Evolutionary conservation across 1,140 invertebrate species (phyloP).

Genomic region (Pristionchus pacificus): DNA sequence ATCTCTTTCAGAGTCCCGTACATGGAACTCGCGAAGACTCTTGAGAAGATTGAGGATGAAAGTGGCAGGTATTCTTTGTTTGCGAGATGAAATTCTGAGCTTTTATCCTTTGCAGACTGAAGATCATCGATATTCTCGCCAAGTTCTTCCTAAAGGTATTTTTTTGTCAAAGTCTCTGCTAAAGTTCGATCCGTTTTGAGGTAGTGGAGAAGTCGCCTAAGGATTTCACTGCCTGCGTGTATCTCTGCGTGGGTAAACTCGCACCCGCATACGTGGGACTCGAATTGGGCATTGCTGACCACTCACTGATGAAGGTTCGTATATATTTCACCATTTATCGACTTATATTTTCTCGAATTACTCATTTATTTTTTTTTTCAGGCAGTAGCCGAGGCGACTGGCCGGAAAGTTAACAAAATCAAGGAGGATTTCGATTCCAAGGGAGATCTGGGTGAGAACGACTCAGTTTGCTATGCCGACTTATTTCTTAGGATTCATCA

Average conservation of each 20-base stretch:
- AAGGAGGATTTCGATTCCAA: slow-evolving; percentile 73
- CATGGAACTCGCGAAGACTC: slow-evolving; percentile 13
- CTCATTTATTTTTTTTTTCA: slow-evolving; percentile 4
- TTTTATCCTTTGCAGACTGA: slow-evolving; percentile 69
- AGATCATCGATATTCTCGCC: slow-evolving; percentile 86
- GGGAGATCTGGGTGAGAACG: slow-evolving; percentile 79
- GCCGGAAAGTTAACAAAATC: slow-evolving; percentile 75
- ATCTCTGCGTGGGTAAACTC: slow-evolving; percentile 88
- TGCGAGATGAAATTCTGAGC: neutral
- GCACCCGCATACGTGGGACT: slow-evolving; percentile 84
- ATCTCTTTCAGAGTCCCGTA: slow-evolving; percentile 23
- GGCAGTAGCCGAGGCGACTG: slow-evolving; percentile 34
- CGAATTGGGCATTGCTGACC: slow-evolving; percentile 88
- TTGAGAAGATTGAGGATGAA: slow-evolving; percentile 29
- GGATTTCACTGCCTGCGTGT: slow-evolving; percentile 83
- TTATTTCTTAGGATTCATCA: too few species aligned
- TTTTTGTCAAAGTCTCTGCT: neutral
- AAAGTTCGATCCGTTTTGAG: neutral
- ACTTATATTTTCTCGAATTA: neutral
- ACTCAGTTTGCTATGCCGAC: neutral
- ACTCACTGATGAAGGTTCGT: slow-evolving; percentile 67
- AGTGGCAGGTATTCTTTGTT: slow-evolving; percentile 4
- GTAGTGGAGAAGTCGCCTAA: slow-evolving; percentile 70
- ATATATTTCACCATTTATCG: neutral
- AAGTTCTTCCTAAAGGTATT: slow-evolving; percentile 72